Percentiles rank a stretch among this genome's conserved stretches.
Evolutionary conservation across 1,140 invertebrate species (phyloP).

Genomic region (Nephila pilipes): DNA sequence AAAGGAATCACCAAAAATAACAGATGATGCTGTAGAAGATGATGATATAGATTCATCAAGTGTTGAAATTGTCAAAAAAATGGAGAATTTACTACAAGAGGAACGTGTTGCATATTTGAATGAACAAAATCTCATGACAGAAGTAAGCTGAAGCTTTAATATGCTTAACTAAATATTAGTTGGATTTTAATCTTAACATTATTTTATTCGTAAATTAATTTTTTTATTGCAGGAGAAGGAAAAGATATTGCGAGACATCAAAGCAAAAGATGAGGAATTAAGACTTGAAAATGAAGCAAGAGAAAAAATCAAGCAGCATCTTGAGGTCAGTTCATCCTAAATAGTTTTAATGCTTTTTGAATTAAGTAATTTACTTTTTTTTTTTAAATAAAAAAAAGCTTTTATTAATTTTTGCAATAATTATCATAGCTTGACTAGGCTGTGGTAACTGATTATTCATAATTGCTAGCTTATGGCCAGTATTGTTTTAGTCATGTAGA

Average conservation of each 20-base stretch:
- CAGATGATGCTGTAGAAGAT: slow-evolving; percentile 71
- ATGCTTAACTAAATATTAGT: background rate
- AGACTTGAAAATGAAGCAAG: slow-evolving; percentile 83
- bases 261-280: slow-evolving; percentile 84
- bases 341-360: background rate
- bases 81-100: slow-evolving; percentile 83
- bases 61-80: slow-evolving; percentile 82
- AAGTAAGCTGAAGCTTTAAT: slow-evolving; percentile 79
- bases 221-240: slow-evolving; percentile 83
- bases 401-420: no score
- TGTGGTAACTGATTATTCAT: no score
- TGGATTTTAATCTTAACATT: slow-evolving; percentile 43
- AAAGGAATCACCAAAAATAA: slow-evolving; percentile 79
- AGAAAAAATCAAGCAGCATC: slow-evolving; percentile 83
- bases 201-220: slow-evolving; percentile 56
- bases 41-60: slow-evolving; percentile 80
- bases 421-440: no score
- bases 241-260: slow-evolving; percentile 84
- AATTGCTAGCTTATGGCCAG: no score
- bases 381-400: no score
- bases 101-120: slow-evolving; percentile 84
- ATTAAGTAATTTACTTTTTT: no score
- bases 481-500: no score
- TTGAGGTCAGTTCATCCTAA: slow-evolving; percentile 79
- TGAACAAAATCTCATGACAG: slow-evolving; percentile 83